Percentiles rank a stretch among this genome's conserved stretches.
These are phyloP conservation scores for Chrysaora quinquecirrha DNA, from an alignment of 30 jellyfish, hydroid and myxozoan species.

Conservation along the genomic window DNA sequence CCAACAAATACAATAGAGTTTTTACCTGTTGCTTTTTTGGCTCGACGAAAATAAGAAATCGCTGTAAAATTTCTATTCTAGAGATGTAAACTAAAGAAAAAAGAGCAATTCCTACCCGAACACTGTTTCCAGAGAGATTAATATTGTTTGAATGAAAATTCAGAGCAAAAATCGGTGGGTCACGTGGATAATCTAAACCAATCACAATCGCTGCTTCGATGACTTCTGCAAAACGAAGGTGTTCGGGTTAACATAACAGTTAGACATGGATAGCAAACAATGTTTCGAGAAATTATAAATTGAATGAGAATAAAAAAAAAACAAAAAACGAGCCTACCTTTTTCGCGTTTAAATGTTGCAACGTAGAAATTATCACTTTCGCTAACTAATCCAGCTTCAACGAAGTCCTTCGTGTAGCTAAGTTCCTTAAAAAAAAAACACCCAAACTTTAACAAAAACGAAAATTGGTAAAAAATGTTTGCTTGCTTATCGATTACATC, in stretches of 20 bases:
- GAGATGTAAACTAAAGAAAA: not conserved
- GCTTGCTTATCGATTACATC: not conserved
- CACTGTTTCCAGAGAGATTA: not conserved
- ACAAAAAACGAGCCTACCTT: too few relatives aligned
- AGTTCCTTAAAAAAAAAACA: not conserved
- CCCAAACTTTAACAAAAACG: not conserved
- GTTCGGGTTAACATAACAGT: too few relatives aligned
- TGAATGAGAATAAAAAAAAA: too few relatives aligned
- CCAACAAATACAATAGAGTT: too few relatives aligned
- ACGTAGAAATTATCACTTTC: constrained; percentile 15
- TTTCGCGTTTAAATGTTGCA: constrained; percentile 19
- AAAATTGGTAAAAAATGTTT: not conserved
- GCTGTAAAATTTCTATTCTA: too few relatives aligned
- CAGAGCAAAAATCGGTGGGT: constrained; percentile 72
- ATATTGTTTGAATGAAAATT: not conserved
- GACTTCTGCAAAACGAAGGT: constrained; percentile 55
- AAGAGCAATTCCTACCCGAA: constrained; percentile 29
- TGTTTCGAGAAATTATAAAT: too few relatives aligned
- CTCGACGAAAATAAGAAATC: too few relatives aligned
- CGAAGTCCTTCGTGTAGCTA: constrained; percentile 8
- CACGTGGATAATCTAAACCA: constrained; percentile 70
- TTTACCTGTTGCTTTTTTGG: too few relatives aligned
- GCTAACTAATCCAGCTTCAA: constrained; percentile 7
- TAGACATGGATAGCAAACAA: not conserved
- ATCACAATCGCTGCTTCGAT: constrained; percentile 62